A percentile compares a stretch with the other conserved stretches of the same genome.
Conservation (phyloP, 2,797 vertebrate species). For the Austrolebias charrua region DNA sequence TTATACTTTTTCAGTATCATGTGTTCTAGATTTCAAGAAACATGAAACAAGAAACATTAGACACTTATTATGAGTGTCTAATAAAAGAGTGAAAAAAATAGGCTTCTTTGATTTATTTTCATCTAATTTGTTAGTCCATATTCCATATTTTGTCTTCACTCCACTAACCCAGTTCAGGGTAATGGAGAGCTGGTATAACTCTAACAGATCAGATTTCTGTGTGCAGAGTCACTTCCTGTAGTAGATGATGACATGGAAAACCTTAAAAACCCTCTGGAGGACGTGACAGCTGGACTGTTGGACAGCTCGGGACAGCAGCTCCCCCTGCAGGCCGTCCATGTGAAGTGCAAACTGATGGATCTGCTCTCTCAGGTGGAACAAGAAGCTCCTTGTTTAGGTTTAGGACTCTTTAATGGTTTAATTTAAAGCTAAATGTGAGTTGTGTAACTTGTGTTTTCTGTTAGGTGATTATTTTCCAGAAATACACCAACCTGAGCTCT, state of each 20-base stretch:
- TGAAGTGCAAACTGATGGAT: slow-evolving; percentile 85
- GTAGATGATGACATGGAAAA: slow-evolving; percentile 35
- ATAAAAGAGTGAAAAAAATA: no score
- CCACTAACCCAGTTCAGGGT: neutral
- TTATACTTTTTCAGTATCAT: no score
- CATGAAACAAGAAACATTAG: no score
- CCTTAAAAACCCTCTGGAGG: slow-evolving; percentile 53
- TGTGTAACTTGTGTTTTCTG: slow-evolving; percentile 25
- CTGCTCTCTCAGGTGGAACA: slow-evolving; percentile 81
- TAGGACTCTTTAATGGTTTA: neutral
- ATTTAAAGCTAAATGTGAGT: neutral
- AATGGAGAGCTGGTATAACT: no score
- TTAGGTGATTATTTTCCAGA: slow-evolving; percentile 88
- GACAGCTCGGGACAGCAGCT: slow-evolving; percentile 80
- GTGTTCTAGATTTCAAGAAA: no score
- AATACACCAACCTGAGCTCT: slow-evolving; percentile 81
- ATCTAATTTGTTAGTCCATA: no score
- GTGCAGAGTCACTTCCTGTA: slow-evolving; percentile 44
- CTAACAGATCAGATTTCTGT: slow-evolving; percentile 6
- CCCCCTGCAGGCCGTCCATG: slow-evolving; percentile 80
- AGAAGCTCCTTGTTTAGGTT: no score
- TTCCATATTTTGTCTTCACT: no score
- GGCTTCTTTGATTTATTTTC: no score
- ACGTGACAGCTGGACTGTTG: slow-evolving; percentile 76
- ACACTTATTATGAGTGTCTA: no score